Evolutionary conservation across 2,113 vertebrate genomes (phyloP), one percentile per base, ranked within the genome.

Genomic region (Poicephalus meyeri): DNA sequence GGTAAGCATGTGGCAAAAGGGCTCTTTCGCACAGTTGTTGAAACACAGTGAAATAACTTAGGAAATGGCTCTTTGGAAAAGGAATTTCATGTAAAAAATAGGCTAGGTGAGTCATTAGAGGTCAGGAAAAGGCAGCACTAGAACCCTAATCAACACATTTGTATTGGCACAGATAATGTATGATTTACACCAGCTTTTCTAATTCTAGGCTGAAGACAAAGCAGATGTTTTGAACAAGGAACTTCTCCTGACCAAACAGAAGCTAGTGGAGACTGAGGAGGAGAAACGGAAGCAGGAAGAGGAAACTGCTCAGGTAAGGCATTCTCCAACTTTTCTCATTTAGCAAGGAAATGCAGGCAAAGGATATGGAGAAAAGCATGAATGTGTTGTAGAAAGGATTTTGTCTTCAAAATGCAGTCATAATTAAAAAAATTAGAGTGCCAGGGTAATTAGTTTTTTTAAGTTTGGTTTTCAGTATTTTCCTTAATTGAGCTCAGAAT

Each of bases 161-260:
- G 61, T 31, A 7, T 7, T 39, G 65, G 60, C 72, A 46, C 56
- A 61, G 73, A 1, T 29, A 44, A 35, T 12, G 6, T 6, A 49
- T 60, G 16, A n/a, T 58, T 83, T 26, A 66, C 56, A 50, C 39
- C 15, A 19, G 7, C 3, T 1, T 68, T 79, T 80, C 58, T 83
- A 25, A n/a, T 79, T 70, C 25, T 96, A 99, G 99, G 99, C 98
- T 11, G 99, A 99, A 97, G 99, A 99, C 97, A 99, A 99, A 96
- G 99, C 99, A 0, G 99, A 99, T 55, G 98, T 99, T 79, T 73
- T 99, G 97, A 99, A 99, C 97, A 99, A 99, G 95, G 99, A 99
- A 91, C 98, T 99, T 71, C 98, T 99, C 68, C 96, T 99, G 97
- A 99, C 99, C 82, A 99, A 99, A 78, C 99, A 99, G 94, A 98